A percentile compares a stretch with the other conserved stretches of the same genome.
Evolutionary conservation across 2,888 invertebrate genomes (phyloP).

Genomic region (Caenorhabditis sp.): DNA sequence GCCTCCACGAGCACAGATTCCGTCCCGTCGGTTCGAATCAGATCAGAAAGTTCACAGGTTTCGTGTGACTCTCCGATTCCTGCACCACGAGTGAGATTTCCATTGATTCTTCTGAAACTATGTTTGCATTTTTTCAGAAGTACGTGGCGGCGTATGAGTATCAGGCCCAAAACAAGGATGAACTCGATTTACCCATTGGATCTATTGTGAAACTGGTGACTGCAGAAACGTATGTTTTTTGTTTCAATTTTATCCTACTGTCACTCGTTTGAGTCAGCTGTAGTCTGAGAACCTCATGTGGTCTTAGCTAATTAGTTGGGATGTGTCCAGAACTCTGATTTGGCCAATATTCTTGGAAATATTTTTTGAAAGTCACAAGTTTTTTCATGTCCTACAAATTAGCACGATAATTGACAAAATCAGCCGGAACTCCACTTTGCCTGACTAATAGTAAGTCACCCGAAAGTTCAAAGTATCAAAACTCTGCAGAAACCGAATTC

Average conservation of each 20-base stretch:
- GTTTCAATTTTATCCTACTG: not conserved
- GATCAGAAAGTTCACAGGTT: conserved; percentile 50
- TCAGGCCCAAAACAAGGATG: conserved; percentile 73
- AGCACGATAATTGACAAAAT: conserved; percentile 34
- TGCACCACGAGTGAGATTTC: conserved; percentile 10
- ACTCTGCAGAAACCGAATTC: not conserved
- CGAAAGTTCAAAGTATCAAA: not conserved
- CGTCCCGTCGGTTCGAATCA: conserved; percentile 26
- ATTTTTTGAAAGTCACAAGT: not conserved
- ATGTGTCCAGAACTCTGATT: not conserved
- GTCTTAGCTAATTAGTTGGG: not conserved
- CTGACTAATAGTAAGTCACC: not conserved
- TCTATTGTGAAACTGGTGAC: conserved; percentile 67
- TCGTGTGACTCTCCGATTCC: conserved; percentile 32
- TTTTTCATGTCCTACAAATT: not conserved
- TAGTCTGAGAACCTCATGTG: not conserved
- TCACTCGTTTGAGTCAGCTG: not conserved
- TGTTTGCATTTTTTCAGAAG: conserved; percentile 18
- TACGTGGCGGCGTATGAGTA: conserved; percentile 73
- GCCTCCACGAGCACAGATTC: conserved; percentile 60
- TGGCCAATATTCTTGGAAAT: conserved; percentile 2
- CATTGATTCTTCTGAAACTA: not conserved
- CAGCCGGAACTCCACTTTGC: not conserved
- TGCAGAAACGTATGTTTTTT: conserved; percentile 56
- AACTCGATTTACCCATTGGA: conserved; percentile 73